Evolutionary conservation across 2,888 invertebrate genomes (phyloP).

Genomic region (Cryptus viduatorius): DNA sequence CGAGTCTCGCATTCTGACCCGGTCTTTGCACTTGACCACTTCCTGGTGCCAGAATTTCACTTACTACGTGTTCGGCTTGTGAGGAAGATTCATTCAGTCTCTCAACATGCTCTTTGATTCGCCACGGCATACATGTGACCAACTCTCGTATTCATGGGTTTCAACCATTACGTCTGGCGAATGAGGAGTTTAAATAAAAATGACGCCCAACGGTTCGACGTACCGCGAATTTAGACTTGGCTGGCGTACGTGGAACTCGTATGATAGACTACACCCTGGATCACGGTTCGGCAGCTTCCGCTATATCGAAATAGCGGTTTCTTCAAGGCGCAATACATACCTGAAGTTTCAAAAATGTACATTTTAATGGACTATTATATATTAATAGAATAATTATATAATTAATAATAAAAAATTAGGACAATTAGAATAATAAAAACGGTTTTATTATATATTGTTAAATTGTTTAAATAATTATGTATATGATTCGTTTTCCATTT

Average conservation of each 20-base stretch:
- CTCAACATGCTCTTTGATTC: not conserved
- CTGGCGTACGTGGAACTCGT: not conserved
- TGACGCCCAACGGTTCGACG: not conserved
- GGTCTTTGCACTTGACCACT: conserved; percentile 82
- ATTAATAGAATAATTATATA: not conserved
- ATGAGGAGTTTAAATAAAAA: not conserved
- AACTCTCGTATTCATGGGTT: not conserved
- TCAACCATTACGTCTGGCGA: not conserved
- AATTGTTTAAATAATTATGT: too few relatives aligned
- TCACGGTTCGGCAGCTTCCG: not conserved
- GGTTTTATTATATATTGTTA: too few relatives aligned
- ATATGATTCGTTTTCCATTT: too few relatives aligned
- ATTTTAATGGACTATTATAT: not conserved
- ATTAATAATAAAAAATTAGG: too few relatives aligned
- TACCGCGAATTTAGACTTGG: not conserved
- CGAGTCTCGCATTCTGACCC: conserved; percentile 76
- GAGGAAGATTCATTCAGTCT: conserved; percentile 58
- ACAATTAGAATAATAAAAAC: too few relatives aligned
- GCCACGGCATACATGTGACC: conserved; percentile 1
- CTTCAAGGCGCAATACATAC: not conserved
- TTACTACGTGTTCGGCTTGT: conserved; percentile 61
- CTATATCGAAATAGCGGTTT: not conserved
- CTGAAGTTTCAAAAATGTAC: not conserved
- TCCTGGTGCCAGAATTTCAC: conserved; percentile 78
- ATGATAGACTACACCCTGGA: not conserved